A percentile compares a stretch with the other conserved stretches of the same genome.
Conservation (phyloP, 2,797 vertebrate species). For the Dryobates pubescens region DNA sequence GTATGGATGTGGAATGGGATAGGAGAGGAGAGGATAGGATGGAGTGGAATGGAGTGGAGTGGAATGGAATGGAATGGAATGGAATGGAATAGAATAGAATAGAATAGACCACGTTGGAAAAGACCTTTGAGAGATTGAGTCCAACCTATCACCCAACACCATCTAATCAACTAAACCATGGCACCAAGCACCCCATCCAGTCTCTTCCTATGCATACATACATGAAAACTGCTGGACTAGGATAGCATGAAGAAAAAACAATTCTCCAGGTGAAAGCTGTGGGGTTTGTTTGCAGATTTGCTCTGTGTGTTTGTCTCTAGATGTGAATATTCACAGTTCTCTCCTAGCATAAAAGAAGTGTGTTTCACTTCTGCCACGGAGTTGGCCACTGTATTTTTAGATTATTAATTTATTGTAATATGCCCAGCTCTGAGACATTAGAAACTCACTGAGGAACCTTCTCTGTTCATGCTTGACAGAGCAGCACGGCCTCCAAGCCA, state of each 20-base stretch:
- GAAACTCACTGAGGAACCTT: neutral
- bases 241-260: neutral
- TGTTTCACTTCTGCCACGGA: neutral
- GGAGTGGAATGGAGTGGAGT: no score
- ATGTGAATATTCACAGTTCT: neutral
- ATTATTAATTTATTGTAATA: neutral
- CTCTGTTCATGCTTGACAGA: neutral
- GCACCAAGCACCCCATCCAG: no score
- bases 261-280: neutral
- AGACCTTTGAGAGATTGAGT: no score
- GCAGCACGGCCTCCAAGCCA: neutral
- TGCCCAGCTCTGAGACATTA: neutral
- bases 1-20: neutral
- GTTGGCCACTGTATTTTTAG: neutral
- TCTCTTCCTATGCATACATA: no score
- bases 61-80: no score
- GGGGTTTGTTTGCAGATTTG: constrained; percentile 5
- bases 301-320: neutral
- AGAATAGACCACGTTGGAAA: no score
- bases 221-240: neutral
- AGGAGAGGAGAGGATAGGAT: no score
- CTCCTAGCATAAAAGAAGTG: neutral
- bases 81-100: no score
- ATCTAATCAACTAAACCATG: no score
- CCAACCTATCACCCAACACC: no score